A percentile compares a stretch with the other conserved stretches of the same genome.
phyloP scores from a whole-genome alignment of 2,888 invertebrate species.

The Endotricha flammealis region DNA sequence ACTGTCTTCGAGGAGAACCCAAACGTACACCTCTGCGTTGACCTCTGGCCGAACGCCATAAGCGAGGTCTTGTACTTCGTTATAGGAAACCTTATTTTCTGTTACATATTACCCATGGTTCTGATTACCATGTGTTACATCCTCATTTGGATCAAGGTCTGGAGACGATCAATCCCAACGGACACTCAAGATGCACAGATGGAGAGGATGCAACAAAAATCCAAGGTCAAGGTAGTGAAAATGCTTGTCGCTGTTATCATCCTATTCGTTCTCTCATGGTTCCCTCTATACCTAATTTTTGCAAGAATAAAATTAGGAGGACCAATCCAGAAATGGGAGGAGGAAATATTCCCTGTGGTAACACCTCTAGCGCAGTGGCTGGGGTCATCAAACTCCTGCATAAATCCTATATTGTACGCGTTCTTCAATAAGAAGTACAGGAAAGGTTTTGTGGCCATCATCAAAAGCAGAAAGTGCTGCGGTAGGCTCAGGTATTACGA shows the following conservation, averaged over 20 bases:
- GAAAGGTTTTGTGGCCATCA: slow-evolving; percentile 91
- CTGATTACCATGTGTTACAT: slow-evolving; percentile 95
- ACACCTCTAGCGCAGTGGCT: slow-evolving; percentile 95
- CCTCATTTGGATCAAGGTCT: slow-evolving; percentile 94
- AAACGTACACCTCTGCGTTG: slow-evolving; percentile 86
- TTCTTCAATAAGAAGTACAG: slow-evolving; percentile 97
- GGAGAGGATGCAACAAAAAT: slow-evolving; percentile 95
- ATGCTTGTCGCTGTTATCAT: slow-evolving; percentile 96
- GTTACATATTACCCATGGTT: slow-evolving; percentile 94
- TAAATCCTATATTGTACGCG: slow-evolving; percentile 95
- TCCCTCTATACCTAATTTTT: slow-evolving; percentile 93
- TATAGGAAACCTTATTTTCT: slow-evolving; percentile 91
- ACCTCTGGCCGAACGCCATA: slow-evolving; percentile 91
- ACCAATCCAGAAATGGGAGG: slow-evolving; percentile 85
- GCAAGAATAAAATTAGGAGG: slow-evolving; percentile 91
- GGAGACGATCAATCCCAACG: slow-evolving; percentile 91
- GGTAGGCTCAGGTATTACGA: slow-evolving; percentile 91
- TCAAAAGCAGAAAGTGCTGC: slow-evolving; percentile 91
- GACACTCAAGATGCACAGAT: slow-evolving; percentile 94
- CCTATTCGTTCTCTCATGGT: slow-evolving; percentile 95
- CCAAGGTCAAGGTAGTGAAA: slow-evolving; percentile 95
- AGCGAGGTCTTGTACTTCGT: slow-evolving; percentile 92
- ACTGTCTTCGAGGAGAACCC: slow-evolving; percentile 85
- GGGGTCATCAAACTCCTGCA: slow-evolving; percentile 95
- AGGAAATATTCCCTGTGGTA: slow-evolving; percentile 86